Percentiles rank a stretch among this genome's conserved stretches.
Conservation (phyloP, 2,797 vertebrate species). For the Esox masquinongy region DNA sequence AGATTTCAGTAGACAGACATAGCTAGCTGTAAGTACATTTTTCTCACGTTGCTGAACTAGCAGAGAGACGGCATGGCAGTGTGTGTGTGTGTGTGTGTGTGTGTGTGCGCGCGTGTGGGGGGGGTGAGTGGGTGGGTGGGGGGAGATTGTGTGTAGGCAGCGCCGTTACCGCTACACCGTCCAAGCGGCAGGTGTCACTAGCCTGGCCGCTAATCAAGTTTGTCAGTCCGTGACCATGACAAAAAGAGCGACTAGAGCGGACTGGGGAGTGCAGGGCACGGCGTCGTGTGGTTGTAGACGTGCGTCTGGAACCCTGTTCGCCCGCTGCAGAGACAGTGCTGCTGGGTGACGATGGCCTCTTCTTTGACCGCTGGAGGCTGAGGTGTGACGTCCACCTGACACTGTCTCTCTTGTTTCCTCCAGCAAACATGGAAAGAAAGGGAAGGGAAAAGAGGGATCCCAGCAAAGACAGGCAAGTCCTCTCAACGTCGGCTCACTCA, state of each 20-base stretch:
- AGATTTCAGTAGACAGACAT: background rate
- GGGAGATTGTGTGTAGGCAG: background rate
- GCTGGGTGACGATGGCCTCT: conserved; percentile 9
- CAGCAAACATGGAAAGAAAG: conserved; percentile 85
- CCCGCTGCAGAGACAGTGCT: background rate
- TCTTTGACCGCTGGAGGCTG: conserved; percentile 69
- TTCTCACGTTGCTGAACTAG: background rate
- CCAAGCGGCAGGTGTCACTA: background rate
- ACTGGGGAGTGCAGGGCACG: background rate
- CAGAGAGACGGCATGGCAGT: background rate
- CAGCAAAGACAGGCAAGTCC: conserved; percentile 84
- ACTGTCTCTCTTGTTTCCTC: conserved; percentile 72
- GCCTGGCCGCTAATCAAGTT: background rate
- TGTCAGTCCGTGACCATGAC: background rate
- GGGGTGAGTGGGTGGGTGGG: background rate
- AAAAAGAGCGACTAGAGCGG: background rate
- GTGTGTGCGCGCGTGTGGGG: background rate
- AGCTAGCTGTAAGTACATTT: background rate
- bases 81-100: too few species aligned
- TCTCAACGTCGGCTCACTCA: conserved; percentile 2
- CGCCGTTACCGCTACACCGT: background rate
- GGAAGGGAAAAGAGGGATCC: conserved; percentile 80
- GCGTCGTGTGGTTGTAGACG: too few species aligned
- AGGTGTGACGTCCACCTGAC: conserved; percentile 69
- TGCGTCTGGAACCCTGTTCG: too few species aligned